These are phyloP conservation scores for Microchirus variegatus DNA, from an alignment of 2,797 vertebrate genomes.

Conservation along the genomic window DNA sequence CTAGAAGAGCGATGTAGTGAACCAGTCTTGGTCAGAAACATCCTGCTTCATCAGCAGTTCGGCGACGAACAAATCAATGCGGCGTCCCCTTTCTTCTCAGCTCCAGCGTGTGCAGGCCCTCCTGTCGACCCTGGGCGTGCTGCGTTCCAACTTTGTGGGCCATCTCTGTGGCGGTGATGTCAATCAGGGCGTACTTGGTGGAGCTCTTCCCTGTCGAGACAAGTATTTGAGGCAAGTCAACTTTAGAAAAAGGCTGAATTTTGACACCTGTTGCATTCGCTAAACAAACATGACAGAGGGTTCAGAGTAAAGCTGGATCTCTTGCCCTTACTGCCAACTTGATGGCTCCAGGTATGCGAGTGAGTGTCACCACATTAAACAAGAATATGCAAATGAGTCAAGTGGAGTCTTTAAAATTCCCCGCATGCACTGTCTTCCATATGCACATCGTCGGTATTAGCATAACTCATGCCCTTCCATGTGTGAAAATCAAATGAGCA, in stretches of 20 bases:
- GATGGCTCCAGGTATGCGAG: neutral
- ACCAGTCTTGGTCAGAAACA: neutral
- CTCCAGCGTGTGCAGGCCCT: constrained; percentile 87
- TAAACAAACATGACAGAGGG: constrained; percentile 8
- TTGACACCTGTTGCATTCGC: too few species aligned
- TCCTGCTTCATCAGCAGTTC: constrained; percentile 11
- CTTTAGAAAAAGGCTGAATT: too few species aligned
- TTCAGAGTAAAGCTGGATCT: constrained; percentile 15
- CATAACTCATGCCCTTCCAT: constrained; percentile 11
- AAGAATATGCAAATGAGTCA: constrained; percentile 40
- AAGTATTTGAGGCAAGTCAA: neutral
- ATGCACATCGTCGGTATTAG: neutral
- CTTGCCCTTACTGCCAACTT: constrained; percentile 26
- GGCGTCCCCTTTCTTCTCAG: constrained; percentile 80
- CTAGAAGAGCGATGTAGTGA: constrained; percentile 9
- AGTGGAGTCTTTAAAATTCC: constrained; percentile 33
- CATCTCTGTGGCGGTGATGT: constrained; percentile 88
- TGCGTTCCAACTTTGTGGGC: constrained; percentile 88
- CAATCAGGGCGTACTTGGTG: constrained; percentile 90
- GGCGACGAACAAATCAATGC: constrained; percentile 67
- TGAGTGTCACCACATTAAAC: neutral
- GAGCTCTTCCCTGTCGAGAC: constrained; percentile 78
- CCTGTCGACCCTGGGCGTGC: constrained; percentile 88
- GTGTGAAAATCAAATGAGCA: constrained; percentile 24
- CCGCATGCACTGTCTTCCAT: constrained; percentile 10